phyloP scores from a whole-genome alignment of 2,888 invertebrate species.

The Polydrusus tereticollis region DNA sequence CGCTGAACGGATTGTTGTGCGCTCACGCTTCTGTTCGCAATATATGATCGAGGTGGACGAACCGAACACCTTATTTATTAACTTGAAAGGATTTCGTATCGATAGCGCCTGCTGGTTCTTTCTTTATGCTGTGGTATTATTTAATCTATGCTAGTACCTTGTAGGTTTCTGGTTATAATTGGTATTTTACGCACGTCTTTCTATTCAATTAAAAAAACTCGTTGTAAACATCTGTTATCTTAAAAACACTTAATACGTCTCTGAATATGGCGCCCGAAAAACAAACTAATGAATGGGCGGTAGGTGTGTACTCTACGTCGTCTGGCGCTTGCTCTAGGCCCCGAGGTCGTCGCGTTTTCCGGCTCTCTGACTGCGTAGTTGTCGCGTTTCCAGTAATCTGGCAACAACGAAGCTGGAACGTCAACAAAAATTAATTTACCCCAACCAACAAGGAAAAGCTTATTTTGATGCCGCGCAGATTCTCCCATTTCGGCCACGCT shows the following conservation, averaged over 20 bases:
- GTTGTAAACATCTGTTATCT: too few species aligned
- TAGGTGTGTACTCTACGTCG: slow-evolving; percentile 19
- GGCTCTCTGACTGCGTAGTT: not conserved
- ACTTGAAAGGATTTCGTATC: too few species aligned
- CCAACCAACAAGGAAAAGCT: not conserved
- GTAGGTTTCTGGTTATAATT: too few species aligned
- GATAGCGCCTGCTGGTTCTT: too few species aligned
- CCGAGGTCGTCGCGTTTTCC: slow-evolving; percentile 4
- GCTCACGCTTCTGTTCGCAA: too few species aligned
- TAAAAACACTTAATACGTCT: not conserved
- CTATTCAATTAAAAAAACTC: not conserved
- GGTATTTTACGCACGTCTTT: not conserved
- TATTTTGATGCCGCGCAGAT: not conserved
- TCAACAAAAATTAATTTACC: slow-evolving; percentile 7
- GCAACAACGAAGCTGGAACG: not conserved
- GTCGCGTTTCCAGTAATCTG: slow-evolving; percentile 4
- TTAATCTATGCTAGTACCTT: too few species aligned
- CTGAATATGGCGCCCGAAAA: slow-evolving; percentile 14
- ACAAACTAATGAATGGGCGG: slow-evolving; percentile 22
- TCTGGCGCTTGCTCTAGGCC: slow-evolving; percentile 14
- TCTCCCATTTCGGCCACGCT: not conserved
- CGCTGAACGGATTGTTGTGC: too few species aligned
- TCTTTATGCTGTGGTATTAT: too few species aligned
- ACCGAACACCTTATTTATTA: too few species aligned
- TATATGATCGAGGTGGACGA: too few species aligned